phyloP scores from a whole-genome alignment of 2,888 invertebrate species.

The Tachina lurida region DNA sequence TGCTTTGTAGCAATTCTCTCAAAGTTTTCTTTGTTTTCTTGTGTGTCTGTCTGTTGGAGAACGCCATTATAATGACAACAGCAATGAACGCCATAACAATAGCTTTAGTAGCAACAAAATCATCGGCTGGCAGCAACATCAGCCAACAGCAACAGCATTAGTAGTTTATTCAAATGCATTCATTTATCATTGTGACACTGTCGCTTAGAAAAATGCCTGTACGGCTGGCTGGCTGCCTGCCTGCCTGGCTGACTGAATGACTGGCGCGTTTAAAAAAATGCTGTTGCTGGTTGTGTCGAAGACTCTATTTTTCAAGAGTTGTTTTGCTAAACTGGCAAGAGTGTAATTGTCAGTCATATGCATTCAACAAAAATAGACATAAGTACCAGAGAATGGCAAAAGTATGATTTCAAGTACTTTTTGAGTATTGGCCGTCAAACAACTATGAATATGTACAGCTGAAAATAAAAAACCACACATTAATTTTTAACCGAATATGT shows the following conservation, averaged over 20 bases:
- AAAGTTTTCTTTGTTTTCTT: conserved; percentile 58
- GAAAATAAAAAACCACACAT: too few relatives aligned
- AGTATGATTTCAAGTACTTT: too few relatives aligned
- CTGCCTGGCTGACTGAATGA: conserved; percentile 31
- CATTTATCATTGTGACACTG: conserved; percentile 58
- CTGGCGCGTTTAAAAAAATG: conserved; percentile 42
- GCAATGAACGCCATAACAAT: conserved; percentile 27
- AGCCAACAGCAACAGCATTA: background rate
- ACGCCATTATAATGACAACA: conserved; percentile 51
- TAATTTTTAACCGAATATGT: too few relatives aligned
- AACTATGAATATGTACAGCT: too few relatives aligned
- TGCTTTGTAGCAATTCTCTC: conserved; percentile 45
- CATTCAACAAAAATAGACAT: conserved; percentile 17
- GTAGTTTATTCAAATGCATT: conserved; percentile 62
- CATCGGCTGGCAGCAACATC: conserved; percentile 12
- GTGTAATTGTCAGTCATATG: conserved; percentile 53
- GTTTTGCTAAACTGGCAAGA: conserved; percentile 43
- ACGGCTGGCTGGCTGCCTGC: conserved; percentile 31
- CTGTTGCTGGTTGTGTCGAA: conserved; percentile 28
- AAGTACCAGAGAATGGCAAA: background rate
- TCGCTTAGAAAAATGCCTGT: conserved; percentile 26
- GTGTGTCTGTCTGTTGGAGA: conserved; percentile 16
- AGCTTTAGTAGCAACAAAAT: conserved; percentile 13
- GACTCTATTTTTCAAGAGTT: conserved; percentile 32
- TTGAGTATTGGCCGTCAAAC: too few relatives aligned